These are phyloP conservation scores for Triops cancriformis DNA, from an alignment of 1,140 invertebrate genomes.

Conservation along the genomic window DNA sequence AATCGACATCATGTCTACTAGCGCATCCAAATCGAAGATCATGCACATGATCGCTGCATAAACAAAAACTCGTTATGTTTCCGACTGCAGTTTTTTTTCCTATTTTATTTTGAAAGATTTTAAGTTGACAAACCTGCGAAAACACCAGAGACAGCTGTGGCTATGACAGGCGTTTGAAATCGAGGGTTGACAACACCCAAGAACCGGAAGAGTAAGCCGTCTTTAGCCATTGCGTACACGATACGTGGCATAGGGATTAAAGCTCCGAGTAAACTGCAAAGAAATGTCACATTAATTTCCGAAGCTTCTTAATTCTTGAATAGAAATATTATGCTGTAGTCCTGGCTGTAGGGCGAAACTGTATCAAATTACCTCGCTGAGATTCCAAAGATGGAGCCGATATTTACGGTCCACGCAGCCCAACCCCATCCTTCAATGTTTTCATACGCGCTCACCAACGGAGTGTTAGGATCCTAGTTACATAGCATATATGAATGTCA, in stretches of 20 bases:
- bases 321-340: no score
- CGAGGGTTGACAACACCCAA: constrained; percentile 29
- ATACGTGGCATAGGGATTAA: constrained; percentile 94
- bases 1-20: constrained; percentile 37
- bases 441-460: constrained; percentile 69
- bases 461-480: constrained; percentile 61
- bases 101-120: no score
- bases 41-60: constrained; percentile 16
- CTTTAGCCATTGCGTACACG: constrained; percentile 88
- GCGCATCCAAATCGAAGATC: constrained; percentile 24
- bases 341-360: no score
- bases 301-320: no score
- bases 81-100: background rate
- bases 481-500: no score
- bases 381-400: constrained; percentile 66
- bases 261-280: constrained; percentile 67
- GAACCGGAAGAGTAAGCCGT: constrained; percentile 70
- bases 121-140: constrained; percentile 60
- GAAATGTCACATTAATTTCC: background rate
- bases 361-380: constrained; percentile 56
- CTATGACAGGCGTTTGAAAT: constrained; percentile 70
- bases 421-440: constrained; percentile 53
- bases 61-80: background rate
- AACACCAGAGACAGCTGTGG: constrained; percentile 69
- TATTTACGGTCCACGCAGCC: constrained; percentile 62